Conservation (phyloP, 2,797 vertebrate genomes). For the Alectoris magna region DNA sequence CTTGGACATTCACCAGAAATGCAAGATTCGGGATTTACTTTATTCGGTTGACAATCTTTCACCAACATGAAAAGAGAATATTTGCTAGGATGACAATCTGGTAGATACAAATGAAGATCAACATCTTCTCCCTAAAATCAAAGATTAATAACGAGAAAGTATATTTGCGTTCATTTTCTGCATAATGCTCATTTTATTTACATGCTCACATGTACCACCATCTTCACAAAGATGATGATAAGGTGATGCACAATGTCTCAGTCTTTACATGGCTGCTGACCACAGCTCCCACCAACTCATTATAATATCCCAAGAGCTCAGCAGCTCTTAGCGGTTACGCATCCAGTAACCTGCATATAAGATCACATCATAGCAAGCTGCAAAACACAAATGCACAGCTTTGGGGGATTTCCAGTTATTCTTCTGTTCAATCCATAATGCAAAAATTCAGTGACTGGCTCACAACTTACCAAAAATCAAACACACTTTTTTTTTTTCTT, state of each 20-base stretch:
- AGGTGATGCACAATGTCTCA: neutral
- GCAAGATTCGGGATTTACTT: slow-evolving; percentile 86
- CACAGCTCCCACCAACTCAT: neutral
- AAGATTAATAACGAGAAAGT: neutral
- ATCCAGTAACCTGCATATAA: neutral
- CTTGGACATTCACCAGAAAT: slow-evolving; percentile 87
- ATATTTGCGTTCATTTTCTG: neutral
- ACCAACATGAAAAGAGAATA: slow-evolving; percentile 93
- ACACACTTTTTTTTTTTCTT: neutral
- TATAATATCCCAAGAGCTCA: neutral
- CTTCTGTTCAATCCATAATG: neutral
- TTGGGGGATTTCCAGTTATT: neutral
- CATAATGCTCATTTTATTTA: neutral
- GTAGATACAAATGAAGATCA: slow-evolving; percentile 94
- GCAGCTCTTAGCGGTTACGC: neutral
- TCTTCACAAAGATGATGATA: neutral
- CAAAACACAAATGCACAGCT: neutral
- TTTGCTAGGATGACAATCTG: slow-evolving; percentile 97
- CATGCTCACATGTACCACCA: fast-evolving
- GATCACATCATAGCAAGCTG: neutral
- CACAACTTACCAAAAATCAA: neutral
- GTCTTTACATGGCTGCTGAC: neutral
- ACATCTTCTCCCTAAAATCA: slow-evolving; percentile 89
- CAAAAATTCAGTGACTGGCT: neutral
- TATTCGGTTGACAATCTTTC: slow-evolving; percentile 92